Base-by-base conservation (phyloP, 1,140 invertebrate species). In the Trichonephila inaurata region DNA sequence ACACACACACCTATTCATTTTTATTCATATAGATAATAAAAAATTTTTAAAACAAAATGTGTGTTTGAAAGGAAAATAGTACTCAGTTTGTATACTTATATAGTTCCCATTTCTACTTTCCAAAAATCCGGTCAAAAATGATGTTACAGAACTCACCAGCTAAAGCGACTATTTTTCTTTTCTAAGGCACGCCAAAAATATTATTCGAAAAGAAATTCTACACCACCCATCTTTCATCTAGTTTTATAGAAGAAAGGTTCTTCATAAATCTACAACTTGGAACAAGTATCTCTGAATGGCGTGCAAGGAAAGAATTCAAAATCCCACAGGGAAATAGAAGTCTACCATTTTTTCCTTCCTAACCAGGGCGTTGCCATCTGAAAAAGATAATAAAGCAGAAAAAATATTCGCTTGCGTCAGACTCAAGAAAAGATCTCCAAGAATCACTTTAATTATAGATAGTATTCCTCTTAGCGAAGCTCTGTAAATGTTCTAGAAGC, bases 371-470 rank as follows among this genome's bases (percentile, higher is more conserved):
- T 83, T 83, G 81, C 81, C 81, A 83, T 21, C 40, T 16, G 40
- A 51, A 58, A 58, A 40, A 83, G 24, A 19, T 10, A 83, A 83
- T 21, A 58, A 58, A 21, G 40, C 33, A 14, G 12, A 58, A 83
- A 81, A 81, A 81, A 24, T 19, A 81, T 28, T 81, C 24, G 33
- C 77, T 81, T 81, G 24, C 19, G 77, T 4, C 24, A 81, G 28
- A 1, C 24, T 33, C 33, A 44, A 33, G 33, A 81, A 81, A 28
- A 81, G 77, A 81, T 40, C 40, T 40, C 24, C 24, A 16, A 24
- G 69, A 72, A 72, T 72, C 69, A 72, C 77, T 81, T 81, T 81
- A 83, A 83, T 83, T 83, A 83, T 83, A 81, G 77, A 81, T 83
- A 83, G 81, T 83, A 83, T 51, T 51, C 81, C 81, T 83, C 40